Evolutionary conservation across 2,888 invertebrate species (phyloP), one percentile per base, ranked within the genome.

Genomic region (Acleris laterana): DNA sequence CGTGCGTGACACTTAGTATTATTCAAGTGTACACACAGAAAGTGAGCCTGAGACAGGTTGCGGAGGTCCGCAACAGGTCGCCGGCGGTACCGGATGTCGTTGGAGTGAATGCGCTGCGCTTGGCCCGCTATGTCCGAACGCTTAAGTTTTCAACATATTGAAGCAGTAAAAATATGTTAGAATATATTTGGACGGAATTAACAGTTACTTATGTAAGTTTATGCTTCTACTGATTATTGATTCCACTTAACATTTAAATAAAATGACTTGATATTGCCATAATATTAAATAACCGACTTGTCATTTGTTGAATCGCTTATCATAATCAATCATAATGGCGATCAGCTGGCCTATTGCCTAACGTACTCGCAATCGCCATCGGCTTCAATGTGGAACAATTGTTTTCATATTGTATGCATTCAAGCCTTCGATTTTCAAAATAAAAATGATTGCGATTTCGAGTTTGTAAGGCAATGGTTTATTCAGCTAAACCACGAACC

Each of bases 71-170:
- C 64, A 69, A 69, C 70, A 59, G 68, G 64, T 56, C 51, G 49
- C 3, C n/a, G 13, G 48, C 69, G 63, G 69, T 68, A 69, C 57
- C 59, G 52, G 55, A 51, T 61, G 56, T 66, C 61, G 66, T 32
- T 28, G 56, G 32, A 48, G 48, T 17, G 17, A 13, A 20, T 17
- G 11, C 22, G 44, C 58, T 57, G 46, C 38, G 32, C n/a, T n/a
- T 53, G 63, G 51, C 46, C 69, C 69, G 69, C 63, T 69, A 63
- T 63, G 51, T 69, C 46, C 65, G 66, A 71, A 77, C 73, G 75
- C 72, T 73, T 72, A 62, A 68, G 68, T 63, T 73, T 68, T 68
- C 50, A 42, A 50, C 60, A 52, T 9, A 32, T 32, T 25, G 19
- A 42, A 55, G n/a, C 56, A 28, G 55, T 49, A 48, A 25, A n/a